Base-by-base conservation (phyloP, 2,797 vertebrate genomes). In the Notolepis coatsorum region DNA sequence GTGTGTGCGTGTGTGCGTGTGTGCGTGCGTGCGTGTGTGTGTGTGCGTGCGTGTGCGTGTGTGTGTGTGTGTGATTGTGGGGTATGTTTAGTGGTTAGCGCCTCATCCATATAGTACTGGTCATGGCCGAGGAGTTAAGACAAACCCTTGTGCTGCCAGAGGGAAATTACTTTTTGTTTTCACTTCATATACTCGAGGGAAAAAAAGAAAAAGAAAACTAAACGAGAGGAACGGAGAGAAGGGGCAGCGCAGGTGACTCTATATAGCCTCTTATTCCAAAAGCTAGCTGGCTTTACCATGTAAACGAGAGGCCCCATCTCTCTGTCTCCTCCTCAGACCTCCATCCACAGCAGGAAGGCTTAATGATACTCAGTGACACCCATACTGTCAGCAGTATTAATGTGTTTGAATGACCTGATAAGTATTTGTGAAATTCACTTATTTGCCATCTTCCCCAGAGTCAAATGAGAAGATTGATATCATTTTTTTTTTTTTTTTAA, bases 81-180 rank as follows among this genome's bases (percentile, higher is more conserved):
- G 28, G 24, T 28, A 18, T 28, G 5, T 41, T 10, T 23, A 27
- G 47, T 39, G 31, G 37, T 1, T 17, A 17, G n/a, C 9, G 17
- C 13, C n/a, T 17, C 17, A 15, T 39, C 42, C 12, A 24, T 39
- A 38, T 55, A 10, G 46, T 61, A 56, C 63, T 49, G 60, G 13
- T 47, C 31, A 33, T 30, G 18, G 21, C 27, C 20, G 17, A 39
- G 43, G n/a, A 38, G 65, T 20, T 23, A 52, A 61, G 47, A 65
- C 21, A 35, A 63, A 18, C 65, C 51, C 31, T 23, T 46, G 37
- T 17, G n/a, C 59, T 57, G 54, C 24, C 7, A 23, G 35, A 48
- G 46, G 41, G 56, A 59, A 61, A 57, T 71, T 47, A 61, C 21
- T 7, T 10, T 68, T 43, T 56, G 41, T 54, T 79, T 62, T 49